These are phyloP conservation scores for Meloidogyne floridensis DNA, from an alignment of 1,140 invertebrate species.

Conservation along the genomic window DNA sequence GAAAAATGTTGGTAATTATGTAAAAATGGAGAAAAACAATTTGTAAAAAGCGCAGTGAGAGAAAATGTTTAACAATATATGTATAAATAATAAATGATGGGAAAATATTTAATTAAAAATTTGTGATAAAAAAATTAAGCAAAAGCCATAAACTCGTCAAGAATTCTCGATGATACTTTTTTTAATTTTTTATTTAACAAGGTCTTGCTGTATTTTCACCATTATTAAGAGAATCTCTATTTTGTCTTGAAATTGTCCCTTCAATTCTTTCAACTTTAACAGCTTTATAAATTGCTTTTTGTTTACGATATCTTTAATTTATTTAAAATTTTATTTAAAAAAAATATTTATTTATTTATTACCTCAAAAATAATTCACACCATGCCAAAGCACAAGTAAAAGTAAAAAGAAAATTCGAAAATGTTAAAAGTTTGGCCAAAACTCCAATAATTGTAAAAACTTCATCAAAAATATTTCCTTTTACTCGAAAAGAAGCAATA, in stretches of 20 bases:
- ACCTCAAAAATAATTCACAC: conserved; percentile 9
- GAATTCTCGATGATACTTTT: no score
- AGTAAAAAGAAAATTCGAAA: conserved; percentile 10
- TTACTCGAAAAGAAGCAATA: background rate
- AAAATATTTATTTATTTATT: background rate
- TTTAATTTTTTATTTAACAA: background rate
- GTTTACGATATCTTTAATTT: background rate
- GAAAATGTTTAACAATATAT: no score
- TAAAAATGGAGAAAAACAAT: no score
- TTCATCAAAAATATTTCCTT: conserved; percentile 4
- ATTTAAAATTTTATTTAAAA: background rate
- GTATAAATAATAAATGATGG: no score
- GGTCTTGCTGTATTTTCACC: background rate
- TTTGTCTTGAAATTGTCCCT: conserved; percentile 1
- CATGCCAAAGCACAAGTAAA: conserved; percentile 1
- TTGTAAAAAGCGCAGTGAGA: no score
- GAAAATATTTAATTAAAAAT: no score
- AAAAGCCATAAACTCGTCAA: no score
- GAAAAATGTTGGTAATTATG: no score
- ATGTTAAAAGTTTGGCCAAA: conserved; percentile 9
- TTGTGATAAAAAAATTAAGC: no score
- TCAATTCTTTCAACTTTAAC: background rate
- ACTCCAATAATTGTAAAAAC: background rate
- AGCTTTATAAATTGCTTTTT: conserved; percentile 4
- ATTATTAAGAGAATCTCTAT: background rate